These are phyloP conservation scores for Geopemphigus sp. DNA, from an alignment of 1,140 invertebrate species.

Conservation along the genomic window DNA sequence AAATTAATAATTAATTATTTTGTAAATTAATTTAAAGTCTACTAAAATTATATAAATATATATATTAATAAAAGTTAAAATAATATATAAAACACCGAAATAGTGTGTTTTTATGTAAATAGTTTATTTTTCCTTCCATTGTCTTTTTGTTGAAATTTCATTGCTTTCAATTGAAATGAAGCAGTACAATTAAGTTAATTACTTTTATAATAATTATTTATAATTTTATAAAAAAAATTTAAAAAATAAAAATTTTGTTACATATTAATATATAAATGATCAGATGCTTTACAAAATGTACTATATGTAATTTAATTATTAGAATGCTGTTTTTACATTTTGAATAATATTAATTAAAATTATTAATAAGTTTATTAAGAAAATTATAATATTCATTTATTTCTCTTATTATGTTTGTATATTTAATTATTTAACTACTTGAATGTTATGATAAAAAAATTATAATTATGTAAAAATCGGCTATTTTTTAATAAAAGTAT, in stretches of 20 bases:
- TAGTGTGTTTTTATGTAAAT: slow-evolving; percentile 47
- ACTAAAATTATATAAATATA: slow-evolving; percentile 20
- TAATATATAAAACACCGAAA: background rate
- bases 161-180: slow-evolving; percentile 45
- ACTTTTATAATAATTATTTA: slow-evolving; percentile 47
- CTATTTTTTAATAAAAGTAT: slow-evolving; percentile 35
- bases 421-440: slow-evolving; percentile 35
- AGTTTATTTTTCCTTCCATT: slow-evolving; percentile 47
- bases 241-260: slow-evolving; percentile 42
- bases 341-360: slow-evolving; percentile 34
- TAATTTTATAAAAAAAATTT: slow-evolving; percentile 48
- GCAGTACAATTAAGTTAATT: slow-evolving; percentile 46
- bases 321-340: slow-evolving; percentile 38
- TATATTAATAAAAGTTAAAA: slow-evolving; percentile 12
- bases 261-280: slow-evolving; percentile 33
- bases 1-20: slow-evolving; percentile 26
- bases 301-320: slow-evolving; percentile 37
- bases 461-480: slow-evolving; percentile 28
- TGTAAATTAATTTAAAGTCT: slow-evolving; percentile 32
- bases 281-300: slow-evolving; percentile 46
- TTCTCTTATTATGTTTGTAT: slow-evolving; percentile 44
- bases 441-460: slow-evolving; percentile 28
- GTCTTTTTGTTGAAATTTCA: slow-evolving; percentile 45
- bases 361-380: slow-evolving; percentile 46
- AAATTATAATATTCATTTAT: slow-evolving; percentile 45